Evolutionary conservation across 2,888 invertebrate species (phyloP).

Genomic region (Orthosia incerta): DNA sequence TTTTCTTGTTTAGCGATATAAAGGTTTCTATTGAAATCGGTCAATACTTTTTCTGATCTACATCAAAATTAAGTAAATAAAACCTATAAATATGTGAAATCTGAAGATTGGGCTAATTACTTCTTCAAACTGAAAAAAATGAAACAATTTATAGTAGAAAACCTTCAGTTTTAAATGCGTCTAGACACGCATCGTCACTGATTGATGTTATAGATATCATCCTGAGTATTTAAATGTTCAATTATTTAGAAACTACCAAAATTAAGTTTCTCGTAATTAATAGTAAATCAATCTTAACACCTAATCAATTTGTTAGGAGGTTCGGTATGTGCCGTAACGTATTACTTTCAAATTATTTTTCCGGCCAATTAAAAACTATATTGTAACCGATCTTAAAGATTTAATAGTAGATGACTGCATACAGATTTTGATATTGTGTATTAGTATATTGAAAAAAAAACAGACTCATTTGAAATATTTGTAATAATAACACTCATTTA

Average conservation of each 20-base stretch:
- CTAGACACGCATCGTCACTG: constrained; percentile 27
- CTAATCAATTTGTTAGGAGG: constrained; percentile 14
- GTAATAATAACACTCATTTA: neutral
- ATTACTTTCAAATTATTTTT: constrained; percentile 15
- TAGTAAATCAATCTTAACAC: constrained; percentile 29
- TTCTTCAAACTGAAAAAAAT: neutral
- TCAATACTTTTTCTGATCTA: neutral
- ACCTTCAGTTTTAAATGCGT: constrained; percentile 8
- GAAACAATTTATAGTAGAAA: neutral
- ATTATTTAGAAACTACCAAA: constrained; percentile 50
- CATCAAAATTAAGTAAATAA: neutral
- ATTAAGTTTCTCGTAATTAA: constrained; percentile 39
- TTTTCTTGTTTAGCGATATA: constrained; percentile 39
- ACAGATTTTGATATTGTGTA: too few relatives aligned
- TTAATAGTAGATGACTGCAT: neutral
- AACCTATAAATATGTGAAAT: neutral
- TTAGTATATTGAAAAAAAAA: neutral
- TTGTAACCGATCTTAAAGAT: neutral
- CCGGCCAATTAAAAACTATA: neutral
- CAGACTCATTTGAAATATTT: neutral
- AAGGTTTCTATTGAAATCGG: constrained; percentile 10
- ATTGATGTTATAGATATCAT: constrained; percentile 41
- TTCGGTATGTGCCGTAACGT: constrained; percentile 1
- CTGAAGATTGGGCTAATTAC: neutral
- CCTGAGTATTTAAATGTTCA: constrained; percentile 23